A percentile compares a stretch with the other conserved stretches of the same genome.
Conservation (phyloP, 2,888 invertebrate species). For the Metalampra italica region DNA sequence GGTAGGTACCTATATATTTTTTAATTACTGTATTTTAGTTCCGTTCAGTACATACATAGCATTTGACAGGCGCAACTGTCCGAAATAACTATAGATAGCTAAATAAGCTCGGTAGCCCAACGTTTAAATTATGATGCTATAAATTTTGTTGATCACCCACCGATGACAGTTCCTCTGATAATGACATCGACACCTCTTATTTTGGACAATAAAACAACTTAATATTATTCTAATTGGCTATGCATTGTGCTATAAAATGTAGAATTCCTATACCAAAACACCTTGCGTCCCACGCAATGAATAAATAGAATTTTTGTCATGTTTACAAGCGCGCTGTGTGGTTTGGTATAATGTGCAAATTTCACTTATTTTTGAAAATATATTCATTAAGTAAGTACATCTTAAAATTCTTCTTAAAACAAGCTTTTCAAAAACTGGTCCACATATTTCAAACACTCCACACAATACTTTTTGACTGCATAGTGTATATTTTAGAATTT, state of each 20-base stretch:
- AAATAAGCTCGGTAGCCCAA: conserved; percentile 4
- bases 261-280: conserved; percentile 16
- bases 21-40: no score
- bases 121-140: conserved; percentile 22
- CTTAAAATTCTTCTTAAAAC: no score
- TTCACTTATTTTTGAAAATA: no score
- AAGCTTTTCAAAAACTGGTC: no score
- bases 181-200: conserved; percentile 24
- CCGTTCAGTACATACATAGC: no score
- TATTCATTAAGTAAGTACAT: no score
- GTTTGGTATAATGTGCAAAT: no score
- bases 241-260: conserved; percentile 14
- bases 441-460: no score
- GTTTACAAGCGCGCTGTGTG: background rate
- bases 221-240: conserved; percentile 16
- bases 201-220: conserved; percentile 15
- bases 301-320: background rate
- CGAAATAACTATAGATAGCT: background rate
- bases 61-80: background rate
- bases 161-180: conserved; percentile 27
- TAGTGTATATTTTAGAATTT: no score
- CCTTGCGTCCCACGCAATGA: conserved; percentile 13
- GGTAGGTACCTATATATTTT: no score
- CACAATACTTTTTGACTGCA: no score
- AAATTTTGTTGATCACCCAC: conserved; percentile 27